These are phyloP conservation scores for Hydractinia echinata DNA, from an alignment of 30 jellyfish, hydroid and myxozoan species.

Conservation along the genomic window DNA sequence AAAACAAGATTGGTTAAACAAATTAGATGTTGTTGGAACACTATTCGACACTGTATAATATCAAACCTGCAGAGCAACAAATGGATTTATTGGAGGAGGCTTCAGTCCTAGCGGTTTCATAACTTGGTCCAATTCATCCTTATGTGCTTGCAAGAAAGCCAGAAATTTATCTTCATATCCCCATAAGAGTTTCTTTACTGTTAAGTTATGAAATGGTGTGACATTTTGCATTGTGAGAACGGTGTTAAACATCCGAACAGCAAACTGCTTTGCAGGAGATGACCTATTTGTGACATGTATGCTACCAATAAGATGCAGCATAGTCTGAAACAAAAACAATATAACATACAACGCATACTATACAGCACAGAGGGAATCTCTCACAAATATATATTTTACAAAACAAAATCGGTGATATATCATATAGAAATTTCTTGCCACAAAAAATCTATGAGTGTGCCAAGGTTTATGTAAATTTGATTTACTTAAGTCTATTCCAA, in stretches of 20 bases:
- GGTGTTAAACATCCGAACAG: neutral
- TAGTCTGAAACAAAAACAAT: conserved; percentile 16
- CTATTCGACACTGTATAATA: too few species aligned
- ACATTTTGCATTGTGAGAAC: neutral
- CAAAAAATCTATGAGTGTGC: too few species aligned
- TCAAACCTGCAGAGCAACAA: conserved; percentile 77
- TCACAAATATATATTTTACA: too few species aligned
- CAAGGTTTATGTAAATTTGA: too few species aligned
- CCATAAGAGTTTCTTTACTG: conserved; percentile 73
- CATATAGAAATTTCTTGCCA: too few species aligned
- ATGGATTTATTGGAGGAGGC: conserved; percentile 54
- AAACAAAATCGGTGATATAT: too few species aligned
- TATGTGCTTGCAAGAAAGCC: conserved; percentile 13
- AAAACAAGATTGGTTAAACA: too few species aligned
- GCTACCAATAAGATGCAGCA: neutral
- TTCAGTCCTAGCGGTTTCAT: conserved; percentile 41
- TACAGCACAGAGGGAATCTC: too few species aligned
- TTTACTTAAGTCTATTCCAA: too few species aligned
- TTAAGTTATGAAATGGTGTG: conserved; percentile 38
- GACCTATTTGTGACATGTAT: conserved; percentile 20
- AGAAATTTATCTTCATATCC: conserved; percentile 81
- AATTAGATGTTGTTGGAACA: too few species aligned
- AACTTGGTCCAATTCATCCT: conserved; percentile 8
- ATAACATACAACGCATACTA: neutral
- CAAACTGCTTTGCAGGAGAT: neutral